A percentile compares a stretch with the other conserved stretches of the same genome.
Evolutionary conservation across 2,888 invertebrate genomes (phyloP).

Genomic region (Drosophila birchii): DNA sequence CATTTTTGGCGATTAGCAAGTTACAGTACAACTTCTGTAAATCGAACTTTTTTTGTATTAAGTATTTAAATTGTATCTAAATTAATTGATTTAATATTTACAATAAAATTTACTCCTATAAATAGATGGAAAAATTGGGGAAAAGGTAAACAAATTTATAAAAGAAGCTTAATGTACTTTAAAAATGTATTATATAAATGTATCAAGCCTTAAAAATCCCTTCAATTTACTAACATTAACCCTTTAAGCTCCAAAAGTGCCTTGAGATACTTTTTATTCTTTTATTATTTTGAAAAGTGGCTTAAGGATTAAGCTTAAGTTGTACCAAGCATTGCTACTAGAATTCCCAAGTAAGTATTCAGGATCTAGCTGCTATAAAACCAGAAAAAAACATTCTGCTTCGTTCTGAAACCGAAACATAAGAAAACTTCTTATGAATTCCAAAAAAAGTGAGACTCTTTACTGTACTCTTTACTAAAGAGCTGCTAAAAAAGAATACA

Average conservation of each 20-base stretch:
- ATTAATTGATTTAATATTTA: not conserved
- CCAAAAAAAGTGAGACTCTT: no score
- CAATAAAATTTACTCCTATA: no score
- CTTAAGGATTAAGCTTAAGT: not conserved
- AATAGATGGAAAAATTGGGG: not conserved
- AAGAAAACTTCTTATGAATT: not conserved
- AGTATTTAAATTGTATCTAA: not conserved
- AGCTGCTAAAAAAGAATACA: not conserved
- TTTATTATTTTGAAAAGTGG: not conserved
- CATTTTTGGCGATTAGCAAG: not conserved
- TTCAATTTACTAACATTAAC: not conserved
- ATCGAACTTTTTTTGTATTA: no score
- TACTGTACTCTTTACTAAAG: conserved; percentile 8
- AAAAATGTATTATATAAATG: not conserved
- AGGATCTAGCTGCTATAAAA: not conserved
- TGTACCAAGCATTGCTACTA: not conserved
- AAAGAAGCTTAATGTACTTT: not conserved
- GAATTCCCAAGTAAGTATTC: not conserved
- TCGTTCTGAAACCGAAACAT: no score
- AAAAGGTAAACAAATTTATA: not conserved
- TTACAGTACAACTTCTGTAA: conserved; percentile 2
- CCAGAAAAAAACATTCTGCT: no score
- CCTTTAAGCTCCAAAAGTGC: not conserved
- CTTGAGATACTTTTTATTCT: not conserved
- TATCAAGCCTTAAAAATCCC: no score